Percentiles rank a stretch among this genome's conserved stretches.
Evolutionary conservation across 2,888 invertebrate species (phyloP).

Genomic region (Epiblema foenella): DNA sequence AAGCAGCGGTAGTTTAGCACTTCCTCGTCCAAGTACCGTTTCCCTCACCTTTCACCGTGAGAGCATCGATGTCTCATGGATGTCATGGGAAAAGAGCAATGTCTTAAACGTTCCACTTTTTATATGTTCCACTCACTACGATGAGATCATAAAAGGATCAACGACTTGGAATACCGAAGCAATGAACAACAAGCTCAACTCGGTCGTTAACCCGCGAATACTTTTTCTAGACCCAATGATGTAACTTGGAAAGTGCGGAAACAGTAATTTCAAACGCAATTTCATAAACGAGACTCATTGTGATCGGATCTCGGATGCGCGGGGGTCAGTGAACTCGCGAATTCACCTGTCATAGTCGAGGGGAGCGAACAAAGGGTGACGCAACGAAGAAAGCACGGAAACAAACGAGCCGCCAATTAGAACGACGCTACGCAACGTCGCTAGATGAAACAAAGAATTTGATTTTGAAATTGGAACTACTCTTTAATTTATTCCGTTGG

Average conservation of each 20-base stretch:
- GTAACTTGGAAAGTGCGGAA: conserved; percentile 83
- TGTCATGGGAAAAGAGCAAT: conserved; percentile 33
- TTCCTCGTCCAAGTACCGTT: conserved; percentile 73
- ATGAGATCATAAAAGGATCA: conserved; percentile 84
- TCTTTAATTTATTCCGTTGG: conserved; percentile 60
- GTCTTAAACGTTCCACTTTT: conserved; percentile 48
- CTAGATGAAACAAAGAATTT: conserved; percentile 56
- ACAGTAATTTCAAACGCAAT: conserved; percentile 73
- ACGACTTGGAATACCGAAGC: conserved; percentile 76
- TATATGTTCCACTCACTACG: conserved; percentile 55
- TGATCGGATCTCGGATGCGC: conserved; percentile 70
- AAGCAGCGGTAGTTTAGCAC: conserved; percentile 61
- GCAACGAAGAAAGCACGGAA: conserved; percentile 74
- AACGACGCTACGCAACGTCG: conserved; percentile 52
- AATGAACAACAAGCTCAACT: conserved; percentile 67
- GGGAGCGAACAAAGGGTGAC: conserved; percentile 68
- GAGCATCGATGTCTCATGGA: conserved; percentile 58
- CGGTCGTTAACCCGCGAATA: conserved; percentile 74
- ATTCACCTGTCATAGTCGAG: conserved; percentile 75
- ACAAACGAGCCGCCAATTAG: conserved; percentile 56
- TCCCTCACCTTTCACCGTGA: conserved; percentile 66
- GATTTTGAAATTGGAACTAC: conserved; percentile 65
- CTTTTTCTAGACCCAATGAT: conserved; percentile 71
- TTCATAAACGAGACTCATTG: conserved; percentile 67
- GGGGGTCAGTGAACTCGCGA: conserved; percentile 81